These are phyloP conservation scores for Chloroclysta siterata DNA, from an alignment of 2,888 invertebrate genomes.

Conservation along the genomic window DNA sequence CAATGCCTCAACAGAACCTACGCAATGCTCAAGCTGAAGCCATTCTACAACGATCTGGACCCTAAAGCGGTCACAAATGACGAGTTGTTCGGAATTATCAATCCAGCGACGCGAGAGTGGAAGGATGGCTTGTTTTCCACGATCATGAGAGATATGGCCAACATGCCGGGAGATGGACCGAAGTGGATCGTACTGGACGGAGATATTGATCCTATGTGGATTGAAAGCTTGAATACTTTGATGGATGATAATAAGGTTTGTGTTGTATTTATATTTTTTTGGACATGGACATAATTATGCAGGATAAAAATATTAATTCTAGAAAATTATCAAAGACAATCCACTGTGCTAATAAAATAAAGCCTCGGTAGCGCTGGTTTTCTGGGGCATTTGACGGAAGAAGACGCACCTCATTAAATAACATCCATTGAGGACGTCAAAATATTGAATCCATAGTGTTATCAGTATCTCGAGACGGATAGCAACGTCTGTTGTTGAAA, in stretches of 20 bases:
- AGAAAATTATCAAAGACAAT: no score
- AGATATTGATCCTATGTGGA: slow-evolving; percentile 99
- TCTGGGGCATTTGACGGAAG: no score
- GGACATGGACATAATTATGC: no score
- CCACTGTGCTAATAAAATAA: no score
- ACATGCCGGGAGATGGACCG: slow-evolving; percentile 92
- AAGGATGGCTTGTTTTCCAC: slow-evolving; percentile 95
- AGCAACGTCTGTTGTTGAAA: neutral
- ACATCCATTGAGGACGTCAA: no score
- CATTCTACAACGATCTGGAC: slow-evolving; percentile 95
- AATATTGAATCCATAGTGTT: no score
- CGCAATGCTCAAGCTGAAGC: slow-evolving; percentile 91
- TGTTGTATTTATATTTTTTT: neutral
- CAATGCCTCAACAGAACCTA: slow-evolving; percentile 94
- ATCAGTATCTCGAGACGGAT: neutral
- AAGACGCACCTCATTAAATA: no score
- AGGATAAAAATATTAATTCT: no score
- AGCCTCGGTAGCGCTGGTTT: no score
- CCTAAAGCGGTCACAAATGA: slow-evolving; percentile 98
- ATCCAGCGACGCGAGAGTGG: slow-evolving; percentile 97
- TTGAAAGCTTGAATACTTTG: slow-evolving; percentile 97
- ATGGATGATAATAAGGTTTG: slow-evolving; percentile 97
- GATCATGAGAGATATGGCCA: slow-evolving; percentile 97
- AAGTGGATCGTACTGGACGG: slow-evolving; percentile 98
- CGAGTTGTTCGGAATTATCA: slow-evolving; percentile 97